Evolutionary conservation across 2,888 invertebrate genomes (phyloP).

Genomic region (Coremacera marginata): DNA sequence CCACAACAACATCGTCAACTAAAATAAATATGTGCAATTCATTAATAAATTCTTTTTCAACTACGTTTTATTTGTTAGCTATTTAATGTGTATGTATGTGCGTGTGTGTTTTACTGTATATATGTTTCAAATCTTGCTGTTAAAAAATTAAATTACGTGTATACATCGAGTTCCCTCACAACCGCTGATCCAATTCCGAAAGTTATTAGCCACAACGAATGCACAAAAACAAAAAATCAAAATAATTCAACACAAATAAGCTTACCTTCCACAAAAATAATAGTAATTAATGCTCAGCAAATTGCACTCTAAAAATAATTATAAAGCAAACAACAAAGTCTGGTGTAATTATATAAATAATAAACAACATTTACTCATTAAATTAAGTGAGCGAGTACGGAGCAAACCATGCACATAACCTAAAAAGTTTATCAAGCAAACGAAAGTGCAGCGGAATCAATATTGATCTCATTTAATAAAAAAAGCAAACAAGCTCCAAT

Average conservation of each 20-base stretch:
- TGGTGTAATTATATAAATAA: too few species aligned
- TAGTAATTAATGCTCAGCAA: not conserved
- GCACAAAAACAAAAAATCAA: conserved; percentile 10
- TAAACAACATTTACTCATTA: too few species aligned
- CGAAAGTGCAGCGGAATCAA: conserved; percentile 40
- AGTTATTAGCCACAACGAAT: conserved; percentile 20
- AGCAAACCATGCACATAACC: conserved; percentile 12
- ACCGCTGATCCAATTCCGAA: conserved; percentile 1
- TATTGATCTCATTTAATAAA: conserved; percentile 34
- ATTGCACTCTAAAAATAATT: not conserved
- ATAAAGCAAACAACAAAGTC: not conserved
- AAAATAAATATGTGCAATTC: conserved; percentile 13
- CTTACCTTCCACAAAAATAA: conserved; percentile 2
- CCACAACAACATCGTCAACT: too few species aligned
- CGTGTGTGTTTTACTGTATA: conserved; percentile 16
- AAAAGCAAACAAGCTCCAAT: conserved; percentile 24
- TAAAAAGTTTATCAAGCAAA: conserved; percentile 18
- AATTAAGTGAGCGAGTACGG: not conserved
- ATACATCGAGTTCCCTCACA: conserved; percentile 6
- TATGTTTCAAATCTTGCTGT: not conserved
- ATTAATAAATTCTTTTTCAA: not conserved
- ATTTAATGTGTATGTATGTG: not conserved
- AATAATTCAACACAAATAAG: not conserved
- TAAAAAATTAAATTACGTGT: not conserved
- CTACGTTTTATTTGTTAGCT: not conserved